A percentile compares a stretch with the other conserved stretches of the same genome.
Conservation (phyloP, 2,888 invertebrate species). For the Empis livida region DNA sequence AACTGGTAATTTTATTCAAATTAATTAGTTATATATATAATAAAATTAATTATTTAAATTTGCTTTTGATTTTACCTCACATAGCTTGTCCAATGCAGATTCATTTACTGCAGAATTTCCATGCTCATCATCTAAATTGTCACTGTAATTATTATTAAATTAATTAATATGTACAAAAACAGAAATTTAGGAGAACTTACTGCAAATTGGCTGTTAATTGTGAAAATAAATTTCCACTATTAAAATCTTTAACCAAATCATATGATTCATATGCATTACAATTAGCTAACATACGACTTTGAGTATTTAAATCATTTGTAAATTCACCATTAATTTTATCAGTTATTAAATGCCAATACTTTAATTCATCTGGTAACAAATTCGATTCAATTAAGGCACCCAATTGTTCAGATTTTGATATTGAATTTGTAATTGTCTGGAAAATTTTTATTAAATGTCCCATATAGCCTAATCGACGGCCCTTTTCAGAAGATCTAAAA, state of each 20-base stretch:
- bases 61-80: neutral
- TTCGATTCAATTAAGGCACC: slow-evolving; percentile 42
- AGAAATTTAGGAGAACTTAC: slow-evolving; percentile 5
- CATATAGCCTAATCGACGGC: slow-evolving; percentile 50
- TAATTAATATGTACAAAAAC: neutral
- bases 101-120: neutral
- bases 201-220: slow-evolving; percentile 16
- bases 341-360: slow-evolving; percentile 35
- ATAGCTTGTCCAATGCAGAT: slow-evolving; percentile 2
- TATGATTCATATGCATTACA: slow-evolving; percentile 30
- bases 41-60: neutral
- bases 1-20: neutral
- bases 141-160: neutral
- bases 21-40: neutral
- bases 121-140: slow-evolving; percentile 2
- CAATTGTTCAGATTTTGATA: slow-evolving; percentile 38
- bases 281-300: slow-evolving; percentile 29
- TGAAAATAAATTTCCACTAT: slow-evolving; percentile 17
- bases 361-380: slow-evolving; percentile 38
- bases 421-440: slow-evolving; percentile 40
- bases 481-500: slow-evolving; percentile 38
- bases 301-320: slow-evolving; percentile 24
- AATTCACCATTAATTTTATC: slow-evolving; percentile 28
- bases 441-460: slow-evolving; percentile 51
- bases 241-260: slow-evolving; percentile 26